These are phyloP conservation scores for Campoletis sonorensis DNA, from an alignment of 1,140 invertebrate species.

Conservation along the genomic window DNA sequence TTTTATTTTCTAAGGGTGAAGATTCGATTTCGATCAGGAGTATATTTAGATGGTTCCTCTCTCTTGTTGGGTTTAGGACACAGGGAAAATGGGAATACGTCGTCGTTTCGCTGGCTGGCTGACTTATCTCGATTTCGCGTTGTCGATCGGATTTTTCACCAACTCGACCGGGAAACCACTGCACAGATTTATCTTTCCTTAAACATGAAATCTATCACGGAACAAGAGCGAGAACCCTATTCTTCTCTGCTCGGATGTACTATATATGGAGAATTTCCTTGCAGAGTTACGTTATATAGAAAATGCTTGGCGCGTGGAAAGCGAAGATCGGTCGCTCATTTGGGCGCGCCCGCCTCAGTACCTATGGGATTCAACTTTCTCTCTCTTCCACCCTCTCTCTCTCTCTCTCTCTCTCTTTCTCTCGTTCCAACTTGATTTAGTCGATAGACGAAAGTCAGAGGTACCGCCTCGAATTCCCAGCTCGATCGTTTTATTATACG, in stretches of 20 bases:
- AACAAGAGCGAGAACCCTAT: conserved; percentile 49
- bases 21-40: conserved; percentile 44
- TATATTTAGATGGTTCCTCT: conserved; percentile 27
- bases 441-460: conserved; percentile 49
- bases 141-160: neutral
- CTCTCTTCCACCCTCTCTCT: too few relatives aligned
- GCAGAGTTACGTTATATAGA: neutral
- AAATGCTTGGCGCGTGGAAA: conserved; percentile 30
- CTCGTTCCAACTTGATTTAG: conserved; percentile 55
- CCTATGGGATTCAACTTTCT: conserved; percentile 54
- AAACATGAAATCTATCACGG: conserved; percentile 63
- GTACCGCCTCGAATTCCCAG: conserved; percentile 47
- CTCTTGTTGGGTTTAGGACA: conserved; percentile 39
- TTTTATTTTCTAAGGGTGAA: neutral
- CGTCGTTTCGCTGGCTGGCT: conserved; percentile 44
- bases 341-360: conserved; percentile 42
- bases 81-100: conserved; percentile 44
- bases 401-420: conserved; percentile 3
- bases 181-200: conserved; percentile 62
- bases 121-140: conserved; percentile 49
- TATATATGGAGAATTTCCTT: neutral
- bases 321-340: conserved; percentile 56
- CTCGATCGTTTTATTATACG: conserved; percentile 68
- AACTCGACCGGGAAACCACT: conserved; percentile 37
- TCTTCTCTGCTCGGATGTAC: conserved; percentile 38